Evolutionary conservation across 1,140 invertebrate genomes (phyloP).

Genomic region (Ceratina calcarata): DNA sequence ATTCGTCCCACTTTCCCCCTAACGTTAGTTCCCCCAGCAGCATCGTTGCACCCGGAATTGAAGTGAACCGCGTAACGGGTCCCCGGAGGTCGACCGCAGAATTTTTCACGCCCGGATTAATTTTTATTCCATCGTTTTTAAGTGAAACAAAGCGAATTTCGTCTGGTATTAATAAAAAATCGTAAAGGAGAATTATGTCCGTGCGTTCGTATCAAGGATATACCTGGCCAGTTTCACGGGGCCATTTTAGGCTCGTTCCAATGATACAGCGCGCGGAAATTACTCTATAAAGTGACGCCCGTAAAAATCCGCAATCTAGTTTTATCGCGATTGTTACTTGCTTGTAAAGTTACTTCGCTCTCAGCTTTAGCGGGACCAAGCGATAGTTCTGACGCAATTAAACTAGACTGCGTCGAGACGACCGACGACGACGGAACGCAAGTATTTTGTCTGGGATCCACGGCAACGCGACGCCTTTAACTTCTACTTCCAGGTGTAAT

Average conservation of each 20-base stretch:
- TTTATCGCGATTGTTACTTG: not conserved
- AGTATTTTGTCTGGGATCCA: not conserved
- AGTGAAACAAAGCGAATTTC: not conserved
- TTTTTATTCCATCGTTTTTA: not conserved
- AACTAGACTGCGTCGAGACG: not conserved
- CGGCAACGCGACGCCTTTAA: not conserved
- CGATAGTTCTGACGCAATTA: not conserved
- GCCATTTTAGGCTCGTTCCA: not conserved
- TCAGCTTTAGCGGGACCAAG: not conserved
- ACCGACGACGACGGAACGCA: not conserved
- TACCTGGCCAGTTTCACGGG: too few species aligned
- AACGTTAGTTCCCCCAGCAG: not conserved
- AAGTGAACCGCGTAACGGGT: not conserved
- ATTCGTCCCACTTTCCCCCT: not conserved
- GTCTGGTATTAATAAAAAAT: not conserved
- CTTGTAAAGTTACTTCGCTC: not conserved
- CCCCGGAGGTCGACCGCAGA: not conserved
- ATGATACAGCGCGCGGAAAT: not conserved
- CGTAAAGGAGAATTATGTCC: too few species aligned
- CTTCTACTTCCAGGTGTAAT: not conserved
- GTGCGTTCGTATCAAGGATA: too few species aligned
- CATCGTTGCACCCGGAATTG: not conserved
- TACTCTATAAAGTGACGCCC: not conserved
- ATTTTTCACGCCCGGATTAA: slow-evolving; percentile 6
- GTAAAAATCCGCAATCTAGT: not conserved